Base-by-base conservation (phyloP, 2,888 invertebrate genomes). In the Cataglyphis livida region DNA sequence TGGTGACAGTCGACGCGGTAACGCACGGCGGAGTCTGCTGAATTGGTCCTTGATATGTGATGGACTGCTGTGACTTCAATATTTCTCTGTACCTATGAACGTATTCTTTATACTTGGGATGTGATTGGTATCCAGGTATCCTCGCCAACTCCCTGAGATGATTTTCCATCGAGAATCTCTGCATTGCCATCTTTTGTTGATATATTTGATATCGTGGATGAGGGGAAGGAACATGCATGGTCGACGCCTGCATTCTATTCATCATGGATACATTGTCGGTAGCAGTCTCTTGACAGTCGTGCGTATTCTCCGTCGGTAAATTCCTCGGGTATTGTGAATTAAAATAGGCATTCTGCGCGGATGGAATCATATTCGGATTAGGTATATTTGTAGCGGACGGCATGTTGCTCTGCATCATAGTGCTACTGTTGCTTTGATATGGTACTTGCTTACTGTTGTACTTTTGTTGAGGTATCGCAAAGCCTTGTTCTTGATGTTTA, bases 61-160 rank as follows among this genome's bases (percentile, higher is more conserved):
- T 83, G 0, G 91, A 90, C 35, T 94, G 93, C 51, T 94, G 94
- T 3, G 93, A 79, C 70, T 94, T 92, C 35, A 93, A 38, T 4
- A 93, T 57, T 79, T 94, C 94, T 10, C 91, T 89, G 41, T 94
- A 94, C 73, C 91, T 92, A 84, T 92, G 88, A 3, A 93, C 73
- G 81, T 91, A 94, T 65, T 94, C 94, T 70, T 94, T 94, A 84
- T 94, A 94, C 64, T 94, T 93, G 0, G 94, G 93, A 82, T 94
- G 94, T 0, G 91, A 91, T 48, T 93, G 92, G 68, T 94, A 94
- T 0, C 94, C 94, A 1, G 94, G 93, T 32, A 94, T 90, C 12
- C 92, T 90, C 7, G 92, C 76, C 65, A 93, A 88, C 21, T 94
- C 93, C 15, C 92, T 88, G 21, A 94, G 84, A 74, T 93, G 92